Evolutionary conservation across 2,113 vertebrate genomes (phyloP), one percentile per base, ranked within the genome.

Genomic region (Scortum barcoo): DNA sequence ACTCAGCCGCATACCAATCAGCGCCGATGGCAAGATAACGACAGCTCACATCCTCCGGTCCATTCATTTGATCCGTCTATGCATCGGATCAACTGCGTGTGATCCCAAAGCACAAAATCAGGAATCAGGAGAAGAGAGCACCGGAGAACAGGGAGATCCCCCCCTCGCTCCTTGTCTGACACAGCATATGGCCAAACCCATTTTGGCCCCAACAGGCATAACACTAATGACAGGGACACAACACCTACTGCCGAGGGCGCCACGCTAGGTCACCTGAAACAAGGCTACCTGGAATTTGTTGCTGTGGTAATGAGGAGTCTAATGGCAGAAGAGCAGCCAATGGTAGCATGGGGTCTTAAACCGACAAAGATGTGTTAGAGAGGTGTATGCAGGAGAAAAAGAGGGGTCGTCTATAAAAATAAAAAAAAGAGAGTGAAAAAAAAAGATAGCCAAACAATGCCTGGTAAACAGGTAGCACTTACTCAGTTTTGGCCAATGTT

Each of bases 401-500:
- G 22, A 51, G 30, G 54, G 62, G 50, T 71, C 3, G 13, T 63
- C 46, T 75, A 36, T 75, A 36, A 51, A 71, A 53, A 56, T 7
- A 42, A 33, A 22, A n/a, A n/a, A n/a, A n/a, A n/a, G n/a, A n/a
- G n/a, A n/a, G n/a, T n/a, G n/a, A n/a, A n/a, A n/a, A n/a, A n/a
- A n/a, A n/a, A n/a, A n/a, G n/a, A 40, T 46, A 78, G 12, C 24
- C 57, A 61, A 72, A 62, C 33, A 66, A 76, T 67, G 51, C 57
- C n/a, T n/a, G 57, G 68, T 80, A 90, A 93, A 92, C 84, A 90
- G 76, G 86, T 76, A 75, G 74, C 94, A 99, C 98, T 99, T 96
- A 99, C 98, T 99, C 97, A 86, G 97, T 90, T 96, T 96, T 97
- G 91, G 95, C 95, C 95, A 97, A 96, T 88, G 95, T 92, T 88